Conservation (phyloP, 2,888 invertebrate genomes). For the Trissolcus brochymenae region DNA sequence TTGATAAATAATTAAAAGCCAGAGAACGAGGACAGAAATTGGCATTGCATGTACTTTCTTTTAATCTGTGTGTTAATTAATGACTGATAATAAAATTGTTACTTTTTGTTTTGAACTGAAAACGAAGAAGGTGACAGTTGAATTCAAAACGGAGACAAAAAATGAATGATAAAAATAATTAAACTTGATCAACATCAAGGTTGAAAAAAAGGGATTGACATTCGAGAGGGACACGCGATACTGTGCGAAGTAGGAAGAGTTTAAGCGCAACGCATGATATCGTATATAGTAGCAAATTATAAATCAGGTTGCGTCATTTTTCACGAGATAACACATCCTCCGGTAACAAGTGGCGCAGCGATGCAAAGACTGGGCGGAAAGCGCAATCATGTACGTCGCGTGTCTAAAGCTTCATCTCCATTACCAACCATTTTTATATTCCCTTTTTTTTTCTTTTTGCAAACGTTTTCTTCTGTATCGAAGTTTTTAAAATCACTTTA, state of each 20-base stretch:
- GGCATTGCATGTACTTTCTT: too few relatives aligned
- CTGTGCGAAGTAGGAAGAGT: slow-evolving; percentile 29
- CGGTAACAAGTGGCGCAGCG: slow-evolving; percentile 43
- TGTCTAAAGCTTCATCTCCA: slow-evolving; percentile 33
- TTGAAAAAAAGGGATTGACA: too few relatives aligned
- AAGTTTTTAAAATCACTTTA: slow-evolving; percentile 12
- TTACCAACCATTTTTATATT: slow-evolving; percentile 34
- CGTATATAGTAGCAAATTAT: slow-evolving; percentile 23
- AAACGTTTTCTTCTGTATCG: slow-evolving; percentile 24
- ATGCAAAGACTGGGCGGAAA: slow-evolving; percentile 52
- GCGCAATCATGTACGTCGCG: slow-evolving; percentile 52
- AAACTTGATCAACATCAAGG: too few relatives aligned
- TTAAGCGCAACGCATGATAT: slow-evolving; percentile 47
- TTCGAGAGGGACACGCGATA: slow-evolving; percentile 21
- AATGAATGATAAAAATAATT: too few relatives aligned
- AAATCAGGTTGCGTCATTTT: slow-evolving; percentile 56
- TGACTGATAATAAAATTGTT: too few relatives aligned
- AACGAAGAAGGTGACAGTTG: too few relatives aligned
- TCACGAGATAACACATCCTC: slow-evolving; percentile 54
- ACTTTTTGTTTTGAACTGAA: too few relatives aligned
- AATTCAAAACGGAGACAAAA: too few relatives aligned
- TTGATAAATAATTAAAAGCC: too few relatives aligned
- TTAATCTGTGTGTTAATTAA: too few relatives aligned
- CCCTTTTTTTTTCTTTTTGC: slow-evolving; percentile 6
- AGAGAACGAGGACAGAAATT: too few relatives aligned